Base-by-base conservation (phyloP, 2,113 vertebrate species). In the Macrotus californicus region DNA sequence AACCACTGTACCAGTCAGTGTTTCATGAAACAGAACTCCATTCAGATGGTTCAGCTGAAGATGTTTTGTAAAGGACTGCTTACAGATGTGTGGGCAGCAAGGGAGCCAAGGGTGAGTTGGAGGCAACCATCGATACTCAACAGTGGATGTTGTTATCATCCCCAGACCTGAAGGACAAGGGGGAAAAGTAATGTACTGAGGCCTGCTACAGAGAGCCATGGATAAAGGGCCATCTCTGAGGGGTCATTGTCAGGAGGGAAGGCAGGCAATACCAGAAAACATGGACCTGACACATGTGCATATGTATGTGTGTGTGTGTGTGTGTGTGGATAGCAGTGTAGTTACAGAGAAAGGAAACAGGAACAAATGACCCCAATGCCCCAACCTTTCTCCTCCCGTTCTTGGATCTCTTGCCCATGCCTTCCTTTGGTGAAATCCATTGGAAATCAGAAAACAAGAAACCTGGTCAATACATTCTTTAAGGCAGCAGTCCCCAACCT, bases 401-500 rank as follows among this genome's bases (percentile, higher is more conserved):
- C 15, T 48, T 26, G 54, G 39, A 81, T 86, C 12, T n/a, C 70
- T 67, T 69, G 3, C 72, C 34, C n/a, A 29, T 26, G 1, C 1
- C 13, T 91, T 70, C 46, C 39, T 80, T 22, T 67, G 54, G 6
- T 16, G n/a, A 89, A 95, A 87, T 2, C 18, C 18, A 54, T 12
- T 80, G 66, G 76, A 91, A 88, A 69, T 8, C 29, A 82, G 79
- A 80, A n/a, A 91, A 26, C 3, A 52, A 52, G 54, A 91, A 72
- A 54, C 2, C 2, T 69, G 15, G 24, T 34, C 29, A n/a, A 69
- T 24, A 31, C 3, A 54, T 39, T 59, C 24, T 5, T 19, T 46
- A 24, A 50, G 2, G 6, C 61, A 64, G 61, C 61, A 64, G 61
- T 64, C 61, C 29, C 61, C 61, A 64, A 64, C 0, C 61, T 64